Base-by-base conservation (phyloP, 1,140 invertebrate species). In the Brachionus calyciflorus region DNA sequence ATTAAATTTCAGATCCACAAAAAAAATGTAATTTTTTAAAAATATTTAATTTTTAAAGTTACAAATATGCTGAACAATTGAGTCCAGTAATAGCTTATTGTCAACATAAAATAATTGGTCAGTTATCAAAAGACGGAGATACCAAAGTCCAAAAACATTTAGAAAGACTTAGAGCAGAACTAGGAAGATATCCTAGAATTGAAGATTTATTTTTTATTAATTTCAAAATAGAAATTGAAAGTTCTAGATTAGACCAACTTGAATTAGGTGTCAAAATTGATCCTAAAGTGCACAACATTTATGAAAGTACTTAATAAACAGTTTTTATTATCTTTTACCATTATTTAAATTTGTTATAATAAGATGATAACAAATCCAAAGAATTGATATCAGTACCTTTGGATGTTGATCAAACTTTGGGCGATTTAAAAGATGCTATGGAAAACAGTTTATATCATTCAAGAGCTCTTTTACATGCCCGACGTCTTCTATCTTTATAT, bases 11-110 rank as follows among this genome's bases (percentile, higher is more conserved):
- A 37, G 41, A 12, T 41, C 21, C 1, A n/a, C n/a, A n/a, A n/a
- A n/a, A n/a, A 21, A 51, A 51, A 51, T 51, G 19, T 0, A 24
- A n/a, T 48, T 14, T 12, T 3, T 48, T 48, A 7, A 19, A 49
- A 49, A 55, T 17, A n/a, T n/a, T n/a, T n/a, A n/a, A n/a, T n/a
- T n/a, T n/a, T n/a, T n/a, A n/a, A n/a, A 60, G 84, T 80, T 80
- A 83, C 33, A 77, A 84, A 7, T 83, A 84, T 79, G 81, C 81
- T 12, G 84, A 85, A 55, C 81, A 82, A 55, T 79, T 84, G 3
- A 65, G 81, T 14, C 84, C 84, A 5, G 76, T 85, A 0, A 55
- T 85, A 14, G 80, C 84, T 12, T 81, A 83, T 55, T 82, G 83
- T n/a, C 84, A 85, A 79, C 70, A 81, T 24, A 80, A 80, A 48